These are phyloP conservation scores for Centropus unirufus DNA, from an alignment of 2,113 vertebrate genomes.

Conservation along the genomic window DNA sequence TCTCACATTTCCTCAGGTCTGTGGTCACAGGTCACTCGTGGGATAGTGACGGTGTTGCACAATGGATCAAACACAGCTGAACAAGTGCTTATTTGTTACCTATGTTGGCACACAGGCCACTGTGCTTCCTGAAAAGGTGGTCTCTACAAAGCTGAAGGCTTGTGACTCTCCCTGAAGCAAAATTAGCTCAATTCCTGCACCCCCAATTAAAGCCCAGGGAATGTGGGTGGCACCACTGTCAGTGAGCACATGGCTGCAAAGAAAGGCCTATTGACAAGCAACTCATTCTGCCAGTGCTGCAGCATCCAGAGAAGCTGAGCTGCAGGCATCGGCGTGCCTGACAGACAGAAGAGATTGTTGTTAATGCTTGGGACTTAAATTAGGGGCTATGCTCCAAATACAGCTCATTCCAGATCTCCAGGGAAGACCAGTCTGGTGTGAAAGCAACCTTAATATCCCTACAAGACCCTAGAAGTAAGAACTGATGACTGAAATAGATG, in stretches of 20 bases:
- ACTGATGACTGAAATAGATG: neutral
- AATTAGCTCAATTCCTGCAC: neutral
- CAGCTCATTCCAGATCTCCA: neutral
- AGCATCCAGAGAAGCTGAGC: accelerated
- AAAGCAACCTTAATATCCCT: neutral
- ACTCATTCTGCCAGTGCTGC: accelerated
- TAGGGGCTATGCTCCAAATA: neutral
- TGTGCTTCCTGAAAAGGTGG: neutral
- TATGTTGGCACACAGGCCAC: accelerated
- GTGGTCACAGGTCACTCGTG: accelerated
- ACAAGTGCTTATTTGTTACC: neutral
- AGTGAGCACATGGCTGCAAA: neutral
- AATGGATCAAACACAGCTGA: neutral
- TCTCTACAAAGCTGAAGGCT: neutral
- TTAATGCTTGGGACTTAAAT: accelerated
- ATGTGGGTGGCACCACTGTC: neutral
- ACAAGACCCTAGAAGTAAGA: neutral
- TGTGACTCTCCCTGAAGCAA: neutral
- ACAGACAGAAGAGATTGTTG: neutral
- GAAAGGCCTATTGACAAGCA: neutral
- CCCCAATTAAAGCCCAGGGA: neutral
- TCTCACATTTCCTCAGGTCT: neutral
- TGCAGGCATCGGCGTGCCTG: neutral
- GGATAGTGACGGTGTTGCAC: accelerated
- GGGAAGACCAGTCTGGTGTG: neutral